Base-by-base conservation (phyloP, 2,797 vertebrate genomes). In the Cuniculus paca region DNA sequence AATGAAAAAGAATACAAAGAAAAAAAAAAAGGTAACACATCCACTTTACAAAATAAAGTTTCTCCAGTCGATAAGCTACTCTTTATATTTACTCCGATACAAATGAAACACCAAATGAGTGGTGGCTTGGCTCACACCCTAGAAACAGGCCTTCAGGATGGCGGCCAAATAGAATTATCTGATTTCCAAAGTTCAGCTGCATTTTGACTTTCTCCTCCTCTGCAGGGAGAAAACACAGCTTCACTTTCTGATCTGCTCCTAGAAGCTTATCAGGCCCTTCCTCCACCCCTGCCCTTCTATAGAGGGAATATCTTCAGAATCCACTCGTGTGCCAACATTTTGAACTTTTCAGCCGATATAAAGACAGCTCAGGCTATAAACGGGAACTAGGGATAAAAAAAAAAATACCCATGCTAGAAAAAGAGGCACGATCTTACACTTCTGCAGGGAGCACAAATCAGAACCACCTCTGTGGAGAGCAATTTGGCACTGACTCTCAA, bases 321-420 rank as follows among this genome's bases (percentile, higher is more conserved):
- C 77, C 45, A 80, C 81, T n/a, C 68, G 17, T 9, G 34, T 93
- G 95, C 87, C 97, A 97, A 89, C 91, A 81, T 70, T 61, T 34
- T 96, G 72, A 96, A 95, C 85, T 93, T 95, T 84, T 85, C 87
- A 68, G 90, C 85, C 87, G 92, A 94, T 74, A 88, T 0, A 77
- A 92, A 96, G 90, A 88, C 96, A 94, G 93, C 92, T 90, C 56
- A 45, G 20, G 70, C 77, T 96, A 95, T 93, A 97, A 92, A 94
- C 70, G 88, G 95, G 97, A 97, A 85, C 42, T 60, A 56, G 68
- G 19, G 60, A 93, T 72, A 54, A 84, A 54, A 14, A 36, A 54
- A 60, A 75, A 93, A 77, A 61, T 19, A 74, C 16, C 83, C 60
- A 22, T 0, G 1, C 72, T 52, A 56, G 63, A 91, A 50, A 89